Base-by-base conservation (phyloP, 1,140 invertebrate species). In the Holotrichia oblita region DNA sequence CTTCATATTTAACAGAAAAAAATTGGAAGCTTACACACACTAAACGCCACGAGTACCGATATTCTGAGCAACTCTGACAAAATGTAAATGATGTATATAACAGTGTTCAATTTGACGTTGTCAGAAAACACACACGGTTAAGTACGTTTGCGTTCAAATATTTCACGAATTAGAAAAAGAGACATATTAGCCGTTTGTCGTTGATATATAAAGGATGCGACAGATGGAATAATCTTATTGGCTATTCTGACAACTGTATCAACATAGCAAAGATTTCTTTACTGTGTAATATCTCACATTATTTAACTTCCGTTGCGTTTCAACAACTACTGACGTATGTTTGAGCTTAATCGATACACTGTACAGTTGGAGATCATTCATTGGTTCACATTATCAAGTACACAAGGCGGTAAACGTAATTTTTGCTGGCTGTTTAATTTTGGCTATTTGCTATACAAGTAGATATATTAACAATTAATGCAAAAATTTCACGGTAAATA, bases 181-280 rank as follows among this genome's bases (percentile, higher is more conserved):
- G 83, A 79, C 77, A 76, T 22, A 74, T 10, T n/a, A 17, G n/a
- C 6, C 40, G 24, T 10, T 61, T 27, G 10, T 17, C 44, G 78
- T 44, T 80, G 24, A 75, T 69, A 42, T 22, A 55, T 59, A 78
- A 10, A 72, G 40, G 17, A 48, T 44, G 78, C 82, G 86, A 87
- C 86, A 87, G 86, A 86, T 87, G 86, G 86, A 87, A 84, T 48
- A 69, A 78, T 85, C 22, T 80, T 61, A 86, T 87, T 86, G 85
- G 85, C 81, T 73, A 24, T 72, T 40, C 6, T 17, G n/a, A 24
- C 40, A 22, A n/a, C n/a, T 24, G 8, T 69, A 77, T 41, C 64
- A 59, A 44, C n/a, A 48, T 64, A 22, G 44, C 42, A 79, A 74
- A 72, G 73, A 79, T 76, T 7, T 42, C 0, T 3, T 76, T 81